Conservation (phyloP, 2,113 vertebrate genomes). For the Oryctolagus cuniculus region DNA sequence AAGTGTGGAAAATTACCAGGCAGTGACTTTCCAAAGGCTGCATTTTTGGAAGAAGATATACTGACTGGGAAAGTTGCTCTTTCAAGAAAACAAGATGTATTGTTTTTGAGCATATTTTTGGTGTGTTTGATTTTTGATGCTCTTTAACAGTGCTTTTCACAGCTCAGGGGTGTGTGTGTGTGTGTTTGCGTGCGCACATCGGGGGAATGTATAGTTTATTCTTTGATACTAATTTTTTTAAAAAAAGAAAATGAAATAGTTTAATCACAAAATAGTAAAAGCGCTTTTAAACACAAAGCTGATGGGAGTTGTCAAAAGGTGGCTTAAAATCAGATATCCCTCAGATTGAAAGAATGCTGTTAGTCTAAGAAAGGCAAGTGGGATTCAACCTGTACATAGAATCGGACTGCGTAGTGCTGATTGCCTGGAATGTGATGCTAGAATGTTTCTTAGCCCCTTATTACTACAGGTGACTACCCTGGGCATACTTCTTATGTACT, state of each 20-base stretch:
- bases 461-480: not conserved
- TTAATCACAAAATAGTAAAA: conserved; percentile 52
- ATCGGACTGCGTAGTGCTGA: not conserved
- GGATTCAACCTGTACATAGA: not conserved
- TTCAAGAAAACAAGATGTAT: conserved; percentile 72
- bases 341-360: conserved; percentile 16
- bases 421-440: not conserved
- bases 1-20: not conserved
- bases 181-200: no score
- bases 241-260: conserved; percentile 40
- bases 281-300: conserved; percentile 2
- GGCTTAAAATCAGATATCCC: conserved; percentile 26
- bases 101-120: conserved; percentile 62
- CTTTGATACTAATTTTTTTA: conserved; percentile 48
- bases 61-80: conserved; percentile 39
- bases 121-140: conserved; percentile 55
- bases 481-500: not conserved
- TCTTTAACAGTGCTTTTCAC: conserved; percentile 54
- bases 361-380: not conserved
- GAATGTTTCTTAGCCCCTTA: not conserved
- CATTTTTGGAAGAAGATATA: conserved; percentile 47
- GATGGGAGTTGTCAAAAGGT: conserved; percentile 17
- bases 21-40: not conserved
- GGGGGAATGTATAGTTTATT: conserved; percentile 46
- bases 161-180: not conserved